Percentiles rank a stretch among this genome's conserved stretches.
These are phyloP conservation scores for Mola mola DNA, from an alignment of 2,113 vertebrate genomes.

Conservation along the genomic window DNA sequence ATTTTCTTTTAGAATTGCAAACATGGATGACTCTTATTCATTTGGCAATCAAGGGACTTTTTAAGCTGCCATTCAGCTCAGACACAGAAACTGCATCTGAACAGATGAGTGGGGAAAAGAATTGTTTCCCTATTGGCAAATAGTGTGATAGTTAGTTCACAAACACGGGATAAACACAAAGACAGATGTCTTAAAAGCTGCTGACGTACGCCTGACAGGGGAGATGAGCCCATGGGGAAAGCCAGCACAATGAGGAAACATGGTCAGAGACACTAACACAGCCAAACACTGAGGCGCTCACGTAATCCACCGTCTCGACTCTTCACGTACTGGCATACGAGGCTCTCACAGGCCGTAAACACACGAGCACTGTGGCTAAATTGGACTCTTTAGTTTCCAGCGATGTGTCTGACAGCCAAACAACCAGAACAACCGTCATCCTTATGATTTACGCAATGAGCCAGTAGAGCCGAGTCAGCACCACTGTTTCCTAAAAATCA, in stretches of 20 bases:
- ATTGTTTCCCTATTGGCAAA: neutral
- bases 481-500: conserved; percentile 51
- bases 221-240: conserved; percentile 9
- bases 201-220: conserved; percentile 26
- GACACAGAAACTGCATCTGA: conserved; percentile 1
- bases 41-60: conserved; percentile 1
- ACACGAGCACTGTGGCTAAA: too few species aligned
- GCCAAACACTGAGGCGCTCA: neutral
- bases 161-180: conserved; percentile 11
- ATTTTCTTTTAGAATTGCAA: conserved; percentile 37
- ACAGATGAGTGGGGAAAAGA: conserved; percentile 3
- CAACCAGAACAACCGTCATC: neutral
- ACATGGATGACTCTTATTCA: conserved; percentile 19
- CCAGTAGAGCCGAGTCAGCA: conserved; percentile 26
- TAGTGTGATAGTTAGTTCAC: neutral
- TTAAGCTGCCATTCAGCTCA: conserved; percentile 1
- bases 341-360: neutral
- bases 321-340: neutral
- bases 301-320: neutral
- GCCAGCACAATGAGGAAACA: neutral
- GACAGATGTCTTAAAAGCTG: conserved; percentile 3
- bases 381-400: neutral
- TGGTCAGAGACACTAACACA: neutral
- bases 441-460: neutral
- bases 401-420: conserved; percentile 1